phyloP scores from a whole-genome alignment of 2,888 invertebrate genomes.

The Dryocosmus kuriphilus region DNA sequence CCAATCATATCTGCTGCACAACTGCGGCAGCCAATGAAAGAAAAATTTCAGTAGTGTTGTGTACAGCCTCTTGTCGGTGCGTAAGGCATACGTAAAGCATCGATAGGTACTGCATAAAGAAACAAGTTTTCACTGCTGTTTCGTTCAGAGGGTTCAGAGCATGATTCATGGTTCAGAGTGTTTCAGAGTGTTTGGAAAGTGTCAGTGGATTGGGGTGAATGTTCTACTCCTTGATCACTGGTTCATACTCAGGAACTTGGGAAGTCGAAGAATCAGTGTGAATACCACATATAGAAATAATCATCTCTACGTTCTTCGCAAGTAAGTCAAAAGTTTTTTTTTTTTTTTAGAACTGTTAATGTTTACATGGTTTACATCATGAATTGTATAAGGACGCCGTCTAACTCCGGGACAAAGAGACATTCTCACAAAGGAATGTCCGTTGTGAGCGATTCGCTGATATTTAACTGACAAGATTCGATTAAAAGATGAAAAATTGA shows the following conservation, averaged over 20 bases:
- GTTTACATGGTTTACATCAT: constrained; percentile 29
- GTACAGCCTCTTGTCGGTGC: no score
- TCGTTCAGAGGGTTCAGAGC: neutral
- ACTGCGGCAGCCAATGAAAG: constrained; percentile 7
- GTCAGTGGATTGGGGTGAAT: no score
- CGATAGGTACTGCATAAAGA: neutral
- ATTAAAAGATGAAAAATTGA: neutral
- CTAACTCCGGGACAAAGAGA: constrained; percentile 21
- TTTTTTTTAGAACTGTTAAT: neutral
- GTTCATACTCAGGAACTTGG: neutral
- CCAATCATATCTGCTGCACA: neutral
- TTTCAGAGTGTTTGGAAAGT: neutral
- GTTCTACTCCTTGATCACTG: neutral
- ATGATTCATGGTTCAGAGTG: no score
- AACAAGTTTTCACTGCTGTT: neutral
- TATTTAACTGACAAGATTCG: neutral
- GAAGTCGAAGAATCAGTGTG: neutral
- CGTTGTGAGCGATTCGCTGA: neutral
- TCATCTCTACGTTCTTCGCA: neutral
- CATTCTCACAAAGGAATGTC: constrained; percentile 25
- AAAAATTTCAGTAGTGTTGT: neutral
- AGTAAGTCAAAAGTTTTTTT: neutral
- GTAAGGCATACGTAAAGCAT: neutral
- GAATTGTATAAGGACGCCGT: constrained; percentile 16
- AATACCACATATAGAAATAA: neutral